A percentile compares a stretch with the other conserved stretches of the same genome.
Evolutionary conservation across 92 coral and sea anemone genomes (phyloP).

Genomic region (Muricea muricata): DNA sequence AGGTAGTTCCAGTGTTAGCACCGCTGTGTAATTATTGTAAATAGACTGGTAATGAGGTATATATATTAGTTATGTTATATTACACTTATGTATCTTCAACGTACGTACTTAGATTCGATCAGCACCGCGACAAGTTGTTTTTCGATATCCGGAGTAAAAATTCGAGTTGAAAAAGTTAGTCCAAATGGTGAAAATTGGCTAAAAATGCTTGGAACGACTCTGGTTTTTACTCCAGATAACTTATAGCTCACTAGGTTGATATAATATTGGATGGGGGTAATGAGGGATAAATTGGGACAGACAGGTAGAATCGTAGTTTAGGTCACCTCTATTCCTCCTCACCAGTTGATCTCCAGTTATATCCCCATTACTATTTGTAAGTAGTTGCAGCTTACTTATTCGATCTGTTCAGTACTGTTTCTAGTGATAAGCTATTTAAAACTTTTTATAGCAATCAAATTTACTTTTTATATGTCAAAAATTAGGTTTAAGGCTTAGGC

Average conservation of each 20-base stretch:
- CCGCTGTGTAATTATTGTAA: conserved; percentile 42
- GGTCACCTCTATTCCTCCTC: too few relatives aligned
- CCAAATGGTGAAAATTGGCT: too few relatives aligned
- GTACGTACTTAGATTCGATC: neutral
- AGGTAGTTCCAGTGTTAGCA: conserved; percentile 45
- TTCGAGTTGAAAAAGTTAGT: too few relatives aligned
- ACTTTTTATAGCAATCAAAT: neutral
- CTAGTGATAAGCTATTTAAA: too few relatives aligned
- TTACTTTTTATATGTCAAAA: neutral
- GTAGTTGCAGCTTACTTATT: neutral
- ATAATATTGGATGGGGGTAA: too few relatives aligned
- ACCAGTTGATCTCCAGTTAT: too few relatives aligned
- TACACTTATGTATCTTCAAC: neutral
- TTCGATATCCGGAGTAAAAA: too few relatives aligned
- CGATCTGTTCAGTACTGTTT: neutral
- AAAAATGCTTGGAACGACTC: too few relatives aligned
- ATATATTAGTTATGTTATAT: neutral
- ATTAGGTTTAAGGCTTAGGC: neutral
- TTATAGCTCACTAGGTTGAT: too few relatives aligned
- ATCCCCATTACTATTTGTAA: neutral
- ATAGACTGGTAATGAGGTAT: neutral
- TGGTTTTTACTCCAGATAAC: too few relatives aligned
- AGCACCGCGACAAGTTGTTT: neutral
- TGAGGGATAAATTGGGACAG: too few relatives aligned
- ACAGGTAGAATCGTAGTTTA: too few relatives aligned